Conservation (phyloP, 1,140 invertebrate species). For the Bilobella aurantiaca region DNA sequence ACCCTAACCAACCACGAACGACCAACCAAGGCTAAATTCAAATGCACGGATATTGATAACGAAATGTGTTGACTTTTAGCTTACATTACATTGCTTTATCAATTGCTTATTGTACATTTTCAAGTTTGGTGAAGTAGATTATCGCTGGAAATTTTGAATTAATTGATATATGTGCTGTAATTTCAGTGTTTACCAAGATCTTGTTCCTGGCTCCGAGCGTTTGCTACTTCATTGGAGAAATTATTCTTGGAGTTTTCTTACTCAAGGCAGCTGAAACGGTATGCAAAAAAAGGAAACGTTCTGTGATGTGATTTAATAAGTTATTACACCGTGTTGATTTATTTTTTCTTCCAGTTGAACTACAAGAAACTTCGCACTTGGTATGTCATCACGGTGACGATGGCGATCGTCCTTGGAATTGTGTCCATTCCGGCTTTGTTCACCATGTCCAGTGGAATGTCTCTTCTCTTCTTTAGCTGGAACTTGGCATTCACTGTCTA, state of each 20-base stretch:
- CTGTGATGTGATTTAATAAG: not conserved
- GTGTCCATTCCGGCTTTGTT: constrained; percentile 17
- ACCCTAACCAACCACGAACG: too few species aligned
- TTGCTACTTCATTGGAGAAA: constrained; percentile 27
- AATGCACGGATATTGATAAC: not conserved
- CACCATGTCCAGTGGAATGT: constrained; percentile 16
- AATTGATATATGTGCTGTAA: not conserved
- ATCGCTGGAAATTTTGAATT: not conserved
- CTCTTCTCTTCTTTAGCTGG: constrained; percentile 8
- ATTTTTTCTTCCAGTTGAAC: constrained; percentile 16
- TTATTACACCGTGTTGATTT: not conserved
- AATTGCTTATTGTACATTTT: too few species aligned
- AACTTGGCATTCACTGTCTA: constrained; percentile 17
- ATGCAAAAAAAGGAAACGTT: not conserved
- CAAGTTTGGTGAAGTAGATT: not conserved
- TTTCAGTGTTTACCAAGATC: not conserved
- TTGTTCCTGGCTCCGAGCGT: not conserved
- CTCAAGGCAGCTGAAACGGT: constrained; percentile 3
- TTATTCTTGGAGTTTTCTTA: constrained; percentile 11
- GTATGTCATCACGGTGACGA: constrained; percentile 24
- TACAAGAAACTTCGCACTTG: constrained; percentile 21
- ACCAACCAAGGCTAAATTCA: too few species aligned
- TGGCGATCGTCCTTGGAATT: constrained; percentile 15
- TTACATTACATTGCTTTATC: too few species aligned
- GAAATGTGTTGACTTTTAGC: not conserved